Conservation (phyloP, 1,140 invertebrate species). For the Ceratina japonica region DNA sequence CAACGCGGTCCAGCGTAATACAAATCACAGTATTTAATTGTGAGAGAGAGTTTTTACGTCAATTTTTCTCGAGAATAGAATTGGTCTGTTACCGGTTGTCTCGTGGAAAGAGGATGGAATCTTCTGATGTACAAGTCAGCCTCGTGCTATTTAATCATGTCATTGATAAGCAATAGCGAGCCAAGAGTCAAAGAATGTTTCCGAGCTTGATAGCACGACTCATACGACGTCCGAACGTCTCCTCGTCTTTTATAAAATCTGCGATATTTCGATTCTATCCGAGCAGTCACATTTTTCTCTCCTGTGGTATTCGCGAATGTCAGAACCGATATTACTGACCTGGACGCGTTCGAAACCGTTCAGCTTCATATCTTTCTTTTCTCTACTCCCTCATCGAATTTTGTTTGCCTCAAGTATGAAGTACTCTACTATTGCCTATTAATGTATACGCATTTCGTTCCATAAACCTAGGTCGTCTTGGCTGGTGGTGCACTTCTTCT, state of each 20-base stretch:
- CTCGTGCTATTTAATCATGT: no score
- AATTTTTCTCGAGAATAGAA: constrained; percentile 8
- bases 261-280: neutral
- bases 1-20: constrained; percentile 59
- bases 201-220: no score
- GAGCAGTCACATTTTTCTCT: constrained; percentile 26
- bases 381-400: constrained; percentile 46
- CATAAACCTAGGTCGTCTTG: constrained; percentile 73
- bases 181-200: no score
- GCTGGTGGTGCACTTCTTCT: constrained; percentile 62
- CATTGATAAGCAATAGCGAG: no score
- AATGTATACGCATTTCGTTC: constrained; percentile 64
- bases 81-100: no score
- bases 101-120: no score
- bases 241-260: no score
- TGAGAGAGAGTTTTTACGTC: constrained; percentile 33
- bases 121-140: no score
- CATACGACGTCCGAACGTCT: no score
- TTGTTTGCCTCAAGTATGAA: constrained; percentile 59
- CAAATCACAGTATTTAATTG: constrained; percentile 43
- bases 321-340: constrained; percentile 57
- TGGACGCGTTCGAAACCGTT: constrained; percentile 64
- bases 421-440: constrained; percentile 61
- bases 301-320: constrained; percentile 17
- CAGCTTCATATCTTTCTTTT: constrained; percentile 21